Evolutionary conservation across 2,797 vertebrate genomes (phyloP).

Genomic region (Emys orbicularis): DNA sequence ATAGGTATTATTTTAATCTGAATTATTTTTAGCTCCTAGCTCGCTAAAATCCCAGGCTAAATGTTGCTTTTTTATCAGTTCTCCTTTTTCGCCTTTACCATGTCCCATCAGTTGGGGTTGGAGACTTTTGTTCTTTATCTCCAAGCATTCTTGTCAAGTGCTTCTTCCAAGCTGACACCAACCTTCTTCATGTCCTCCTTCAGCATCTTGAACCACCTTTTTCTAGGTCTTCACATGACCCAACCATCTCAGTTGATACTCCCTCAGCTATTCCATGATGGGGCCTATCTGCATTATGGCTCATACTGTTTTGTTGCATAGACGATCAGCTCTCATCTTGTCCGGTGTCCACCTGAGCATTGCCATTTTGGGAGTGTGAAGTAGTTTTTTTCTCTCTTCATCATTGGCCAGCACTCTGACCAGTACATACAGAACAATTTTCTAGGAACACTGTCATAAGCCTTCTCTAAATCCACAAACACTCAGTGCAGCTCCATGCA

Average conservation of each 20-base stretch:
- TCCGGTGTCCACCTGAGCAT: not conserved
- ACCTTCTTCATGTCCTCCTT: not conserved
- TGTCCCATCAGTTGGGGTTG: not conserved
- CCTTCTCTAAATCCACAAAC: not conserved
- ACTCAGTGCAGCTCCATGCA: not conserved
- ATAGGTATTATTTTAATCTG: not conserved
- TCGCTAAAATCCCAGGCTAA: not conserved
- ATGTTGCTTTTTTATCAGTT: not conserved
- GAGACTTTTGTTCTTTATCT: not conserved
- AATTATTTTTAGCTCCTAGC: not conserved
- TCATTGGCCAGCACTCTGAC: not conserved
- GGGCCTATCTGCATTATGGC: not conserved
- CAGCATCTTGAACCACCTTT: not conserved
- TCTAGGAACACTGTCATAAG: not conserved
- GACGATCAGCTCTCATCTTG: not conserved
- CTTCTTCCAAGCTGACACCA: not conserved
- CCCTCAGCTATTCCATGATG: not conserved
- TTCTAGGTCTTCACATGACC: not conserved
- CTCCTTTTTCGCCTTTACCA: not conserved
- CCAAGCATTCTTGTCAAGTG: not conserved
- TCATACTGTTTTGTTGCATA: not conserved
- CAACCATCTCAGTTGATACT: not conserved
- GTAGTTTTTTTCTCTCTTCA: not conserved
- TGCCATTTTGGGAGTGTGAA: not conserved
- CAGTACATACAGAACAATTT: not conserved